Evolutionary conservation across 2,797 vertebrate genomes (phyloP).

Genomic region (Acanthornis magna): DNA sequence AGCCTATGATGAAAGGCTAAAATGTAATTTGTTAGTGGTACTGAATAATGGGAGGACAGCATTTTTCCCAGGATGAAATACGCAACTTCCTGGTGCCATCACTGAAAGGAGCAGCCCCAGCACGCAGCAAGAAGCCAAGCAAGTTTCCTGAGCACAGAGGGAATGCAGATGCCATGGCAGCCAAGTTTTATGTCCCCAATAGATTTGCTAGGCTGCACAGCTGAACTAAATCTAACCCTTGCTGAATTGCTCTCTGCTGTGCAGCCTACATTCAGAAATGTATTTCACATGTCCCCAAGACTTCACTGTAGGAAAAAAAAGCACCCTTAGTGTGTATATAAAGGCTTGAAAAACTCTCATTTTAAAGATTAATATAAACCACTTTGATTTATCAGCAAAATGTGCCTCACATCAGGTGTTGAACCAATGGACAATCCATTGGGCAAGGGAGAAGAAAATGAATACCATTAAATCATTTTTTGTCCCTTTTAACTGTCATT

Average conservation of each 20-base stretch:
- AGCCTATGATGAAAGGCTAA: background rate
- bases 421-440: background rate
- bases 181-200: background rate
- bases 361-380: background rate
- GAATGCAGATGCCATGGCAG: background rate
- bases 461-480: conserved; percentile 16
- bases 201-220: background rate
- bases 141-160: background rate
- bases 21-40: background rate
- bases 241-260: background rate
- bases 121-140: background rate
- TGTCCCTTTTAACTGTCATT: conserved; percentile 1
- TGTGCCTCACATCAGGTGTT: background rate
- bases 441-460: background rate
- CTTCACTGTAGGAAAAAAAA: background rate
- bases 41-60: background rate
- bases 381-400: conserved; percentile 32
- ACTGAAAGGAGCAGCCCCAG: background rate
- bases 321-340: background rate
- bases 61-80: background rate
- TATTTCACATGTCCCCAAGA: background rate
- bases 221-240: background rate
- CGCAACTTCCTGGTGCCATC: background rate
- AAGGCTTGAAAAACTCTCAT: background rate
- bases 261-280: background rate